Evolutionary conservation across 2,113 vertebrate species (phyloP), one percentile per base, ranked within the genome.

Genomic region (Cyprinodon tularosa): DNA sequence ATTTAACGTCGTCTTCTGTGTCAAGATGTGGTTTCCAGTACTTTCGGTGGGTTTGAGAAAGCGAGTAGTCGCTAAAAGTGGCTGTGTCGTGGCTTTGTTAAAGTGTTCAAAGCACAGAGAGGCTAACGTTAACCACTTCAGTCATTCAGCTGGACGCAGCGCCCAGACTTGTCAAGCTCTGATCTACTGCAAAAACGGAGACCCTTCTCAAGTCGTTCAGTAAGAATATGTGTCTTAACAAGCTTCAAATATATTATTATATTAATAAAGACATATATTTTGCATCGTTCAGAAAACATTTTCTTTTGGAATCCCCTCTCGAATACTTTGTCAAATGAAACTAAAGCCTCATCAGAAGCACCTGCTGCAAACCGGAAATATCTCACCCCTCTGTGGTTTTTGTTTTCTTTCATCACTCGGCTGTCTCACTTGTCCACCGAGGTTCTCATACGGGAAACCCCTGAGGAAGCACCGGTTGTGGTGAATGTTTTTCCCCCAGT

Each of bases 151-250:
- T n/a, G 78, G 74, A 78, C 85, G 66, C 20, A 37, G 48, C 44
- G 63, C 77, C 14, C 77, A 47, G 0, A 64, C 64, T 45, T 82
- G 66, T 77, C 48, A 60, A 22, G 93, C 91, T 5, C 90, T 95
- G 8, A 5, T 83, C 22, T 93, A 91, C 87, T 86, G 78, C 60
- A 89, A 77, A 40, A 93, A 95, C 50, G 94, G 94, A 76, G 90
- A 94, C 29, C 94, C 94, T 1, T 65, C 89, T 20, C 71, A 84
- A 89, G 91, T 93, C 20, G 53, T 95, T 3, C 77, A 92, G 94
- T 95, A 92, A 94, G 94, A 48, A 76, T 14, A 2, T 10, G 29
- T 3, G 12, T 22, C n/a, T 45, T 13, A 61, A 47, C 36, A 13
- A n/a, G 0, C 50, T 9, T 57, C 5, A 57, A 57, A 57, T 1